A percentile compares a stretch with the other conserved stretches of the same genome.
Evolutionary conservation across 2,888 invertebrate genomes (phyloP).

Genomic region (Synergus umbraculus): DNA sequence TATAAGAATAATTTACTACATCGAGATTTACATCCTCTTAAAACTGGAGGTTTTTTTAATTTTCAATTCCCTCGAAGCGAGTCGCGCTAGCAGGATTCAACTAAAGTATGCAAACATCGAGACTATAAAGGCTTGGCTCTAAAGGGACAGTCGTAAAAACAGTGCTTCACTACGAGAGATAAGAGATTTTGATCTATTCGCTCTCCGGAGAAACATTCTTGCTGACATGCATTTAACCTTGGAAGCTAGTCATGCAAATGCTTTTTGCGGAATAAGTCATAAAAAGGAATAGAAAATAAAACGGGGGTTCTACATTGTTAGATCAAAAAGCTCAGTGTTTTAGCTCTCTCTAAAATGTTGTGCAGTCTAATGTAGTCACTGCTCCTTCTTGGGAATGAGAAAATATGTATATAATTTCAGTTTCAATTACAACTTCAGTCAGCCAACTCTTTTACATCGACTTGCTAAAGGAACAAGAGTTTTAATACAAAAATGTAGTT

Average conservation of each 20-base stretch:
- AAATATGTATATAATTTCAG: neutral
- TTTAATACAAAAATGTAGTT: neutral
- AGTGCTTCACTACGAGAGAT: slow-evolving; percentile 59
- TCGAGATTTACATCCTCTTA: slow-evolving; percentile 18
- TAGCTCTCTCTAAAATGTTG: neutral
- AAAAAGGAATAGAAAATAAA: slow-evolving; percentile 39
- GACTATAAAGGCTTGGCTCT: slow-evolving; percentile 65
- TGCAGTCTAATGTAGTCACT: neutral
- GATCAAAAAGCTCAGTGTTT: neutral
- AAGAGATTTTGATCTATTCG: slow-evolving; percentile 51
- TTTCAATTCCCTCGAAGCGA: slow-evolving; percentile 16
- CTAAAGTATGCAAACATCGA: slow-evolving; percentile 64
- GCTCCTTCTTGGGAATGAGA: neutral
- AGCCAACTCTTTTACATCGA: neutral
- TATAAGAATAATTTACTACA: slow-evolving; percentile 17
- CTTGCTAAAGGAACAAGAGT: neutral
- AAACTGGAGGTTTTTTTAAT: neutral
- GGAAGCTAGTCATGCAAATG: slow-evolving; percentile 46
- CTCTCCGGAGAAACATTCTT: slow-evolving; percentile 46
- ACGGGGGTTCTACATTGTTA: neutral
- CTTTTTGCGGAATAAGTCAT: slow-evolving; percentile 25
- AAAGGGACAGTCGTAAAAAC: slow-evolving; percentile 69
- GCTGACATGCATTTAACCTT: slow-evolving; percentile 46
- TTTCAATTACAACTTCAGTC: neutral
- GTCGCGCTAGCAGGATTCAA: slow-evolving; percentile 12